Evolutionary conservation across 2,797 vertebrate species (phyloP).

Genomic region (Lindbergichthys nudifrons): DNA sequence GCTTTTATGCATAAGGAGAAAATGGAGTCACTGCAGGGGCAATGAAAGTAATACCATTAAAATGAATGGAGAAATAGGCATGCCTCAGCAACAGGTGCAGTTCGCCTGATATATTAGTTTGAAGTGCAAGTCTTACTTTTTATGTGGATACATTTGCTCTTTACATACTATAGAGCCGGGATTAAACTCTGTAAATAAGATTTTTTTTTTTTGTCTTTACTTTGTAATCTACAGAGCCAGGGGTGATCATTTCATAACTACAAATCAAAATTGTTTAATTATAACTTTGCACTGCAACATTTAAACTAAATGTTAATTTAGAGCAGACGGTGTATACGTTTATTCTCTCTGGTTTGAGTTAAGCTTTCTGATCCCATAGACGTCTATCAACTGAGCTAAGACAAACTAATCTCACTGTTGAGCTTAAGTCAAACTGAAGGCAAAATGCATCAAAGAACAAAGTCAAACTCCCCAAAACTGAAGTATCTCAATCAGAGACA

Average conservation of each 20-base stretch:
- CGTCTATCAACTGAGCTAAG: neutral
- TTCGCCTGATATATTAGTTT: neutral
- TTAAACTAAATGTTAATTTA: slow-evolving; percentile 18
- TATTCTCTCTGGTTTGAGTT: slow-evolving; percentile 4
- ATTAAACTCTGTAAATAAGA: neutral
- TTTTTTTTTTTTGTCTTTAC: neutral
- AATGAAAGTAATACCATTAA: slow-evolving; percentile 14
- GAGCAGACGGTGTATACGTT: slow-evolving; percentile 4
- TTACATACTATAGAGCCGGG: neutral
- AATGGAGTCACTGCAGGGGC: slow-evolving; percentile 13
- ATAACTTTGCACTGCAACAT: neutral
- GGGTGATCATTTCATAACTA: neutral
- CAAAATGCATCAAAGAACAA: slow-evolving; percentile 19
- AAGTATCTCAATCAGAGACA: slow-evolving; percentile 31
- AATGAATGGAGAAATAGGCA: neutral
- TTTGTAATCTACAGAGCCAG: neutral
- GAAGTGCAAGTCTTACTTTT: neutral
- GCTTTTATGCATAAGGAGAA: slow-evolving; percentile 35
- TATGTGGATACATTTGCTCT: neutral
- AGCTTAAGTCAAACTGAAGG: neutral
- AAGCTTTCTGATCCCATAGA: slow-evolving; percentile 16
- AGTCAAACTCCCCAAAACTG: slow-evolving; percentile 19
- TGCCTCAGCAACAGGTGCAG: slow-evolving; percentile 21
- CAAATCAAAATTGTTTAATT: slow-evolving; percentile 23
- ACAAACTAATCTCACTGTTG: slow-evolving; percentile 26